Percentiles rank a stretch among this genome's conserved stretches.
Evolutionary conservation across 2,113 vertebrate species (phyloP).

Genomic region (Melospiza melodia): DNA sequence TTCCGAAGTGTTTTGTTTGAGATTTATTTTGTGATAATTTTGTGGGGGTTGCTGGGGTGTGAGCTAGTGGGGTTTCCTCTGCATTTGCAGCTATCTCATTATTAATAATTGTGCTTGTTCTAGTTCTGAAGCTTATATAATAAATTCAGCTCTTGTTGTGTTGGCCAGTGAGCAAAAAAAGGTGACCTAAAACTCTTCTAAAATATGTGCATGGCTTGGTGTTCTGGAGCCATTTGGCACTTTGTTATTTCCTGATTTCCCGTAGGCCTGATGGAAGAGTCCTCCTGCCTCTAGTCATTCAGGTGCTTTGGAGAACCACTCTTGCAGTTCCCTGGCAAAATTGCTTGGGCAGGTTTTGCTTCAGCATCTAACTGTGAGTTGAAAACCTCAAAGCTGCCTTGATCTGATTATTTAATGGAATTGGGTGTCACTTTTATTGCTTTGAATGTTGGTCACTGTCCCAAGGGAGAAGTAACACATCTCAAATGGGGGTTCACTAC

Average conservation of each 20-base stretch:
- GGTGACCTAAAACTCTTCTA: not conserved
- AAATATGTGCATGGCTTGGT: not conserved
- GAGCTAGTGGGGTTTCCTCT: not conserved
- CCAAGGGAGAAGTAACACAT: not conserved
- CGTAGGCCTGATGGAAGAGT: not conserved
- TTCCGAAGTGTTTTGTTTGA: not conserved
- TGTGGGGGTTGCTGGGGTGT: accelerated
- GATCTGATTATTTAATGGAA: not conserved
- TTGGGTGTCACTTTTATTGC: not conserved
- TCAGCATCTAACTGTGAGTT: not conserved
- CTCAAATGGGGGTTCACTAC: not conserved
- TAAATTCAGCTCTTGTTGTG: not conserved
- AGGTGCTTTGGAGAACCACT: not conserved
- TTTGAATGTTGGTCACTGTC: not conserved
- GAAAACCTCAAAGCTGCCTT: not conserved
- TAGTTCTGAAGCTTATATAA: not conserved
- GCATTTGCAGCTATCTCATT: not conserved
- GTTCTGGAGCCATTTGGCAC: not conserved
- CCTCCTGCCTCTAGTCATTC: not conserved
- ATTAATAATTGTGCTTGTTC: not conserved
- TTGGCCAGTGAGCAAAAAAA: not conserved
- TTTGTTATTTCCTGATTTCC: not conserved
- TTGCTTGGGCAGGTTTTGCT: not conserved
- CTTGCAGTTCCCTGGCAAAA: not conserved
- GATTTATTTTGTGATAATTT: accelerated